A percentile compares a stretch with the other conserved stretches of the same genome.
Evolutionary conservation across 2,797 vertebrate species (phyloP).

Genomic region (Sitta carolinensis): DNA sequence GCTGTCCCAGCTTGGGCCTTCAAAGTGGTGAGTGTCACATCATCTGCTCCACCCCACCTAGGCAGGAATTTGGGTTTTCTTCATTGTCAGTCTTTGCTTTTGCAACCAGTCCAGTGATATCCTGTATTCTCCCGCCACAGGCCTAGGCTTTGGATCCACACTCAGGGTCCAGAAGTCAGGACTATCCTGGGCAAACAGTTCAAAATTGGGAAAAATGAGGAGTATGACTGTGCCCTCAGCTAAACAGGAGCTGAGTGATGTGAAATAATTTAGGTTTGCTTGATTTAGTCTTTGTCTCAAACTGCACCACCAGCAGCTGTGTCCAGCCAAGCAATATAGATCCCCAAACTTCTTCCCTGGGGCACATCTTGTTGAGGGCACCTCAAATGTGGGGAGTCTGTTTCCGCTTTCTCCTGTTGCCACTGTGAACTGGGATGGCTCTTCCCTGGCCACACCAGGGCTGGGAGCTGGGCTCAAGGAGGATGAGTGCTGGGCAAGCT

Average conservation of each 20-base stretch:
- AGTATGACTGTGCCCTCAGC: neutral
- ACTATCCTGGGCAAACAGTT: neutral
- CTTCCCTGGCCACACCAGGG: neutral
- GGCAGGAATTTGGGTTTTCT: neutral
- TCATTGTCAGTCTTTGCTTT: neutral
- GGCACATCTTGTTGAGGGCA: neutral
- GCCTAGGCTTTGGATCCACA: neutral
- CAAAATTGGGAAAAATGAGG: neutral
- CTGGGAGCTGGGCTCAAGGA: neutral
- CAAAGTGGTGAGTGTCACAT: conserved; percentile 83
- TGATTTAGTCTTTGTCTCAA: neutral
- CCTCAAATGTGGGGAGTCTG: neutral
- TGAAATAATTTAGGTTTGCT: neutral
- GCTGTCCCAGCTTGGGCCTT: conserved; percentile 89
- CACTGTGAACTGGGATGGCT: neutral
- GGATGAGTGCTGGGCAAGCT: neutral
- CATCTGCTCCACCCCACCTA: neutral
- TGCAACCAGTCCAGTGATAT: neutral
- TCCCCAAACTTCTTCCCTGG: neutral
- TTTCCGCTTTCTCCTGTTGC: neutral
- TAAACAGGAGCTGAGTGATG: neutral
- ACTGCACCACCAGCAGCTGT: neutral
- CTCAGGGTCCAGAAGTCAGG: neutral
- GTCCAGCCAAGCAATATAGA: neutral
- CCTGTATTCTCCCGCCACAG: neutral